phyloP scores from a whole-genome alignment of 2,888 invertebrate genomes.

The Drosophila austrosaltans region DNA sequence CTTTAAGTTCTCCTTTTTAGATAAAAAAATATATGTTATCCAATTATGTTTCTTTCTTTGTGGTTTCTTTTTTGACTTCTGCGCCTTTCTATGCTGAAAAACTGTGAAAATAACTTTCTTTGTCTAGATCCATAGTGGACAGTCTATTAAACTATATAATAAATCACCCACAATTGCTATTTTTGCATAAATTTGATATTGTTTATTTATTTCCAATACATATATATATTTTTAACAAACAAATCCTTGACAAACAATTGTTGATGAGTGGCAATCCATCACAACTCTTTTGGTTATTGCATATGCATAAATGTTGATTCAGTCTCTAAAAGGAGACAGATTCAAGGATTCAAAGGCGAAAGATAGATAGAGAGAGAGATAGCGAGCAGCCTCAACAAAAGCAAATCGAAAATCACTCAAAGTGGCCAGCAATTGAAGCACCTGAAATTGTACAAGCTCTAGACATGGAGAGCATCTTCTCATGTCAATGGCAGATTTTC shows the following conservation, averaged over 20 bases:
- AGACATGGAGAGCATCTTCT: conserved; percentile 16
- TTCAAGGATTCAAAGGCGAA: background rate
- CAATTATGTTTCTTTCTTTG: too few relatives aligned
- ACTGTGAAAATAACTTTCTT: too few relatives aligned
- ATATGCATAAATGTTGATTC: background rate
- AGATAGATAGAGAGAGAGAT: too few relatives aligned
- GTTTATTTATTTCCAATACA: too few relatives aligned
- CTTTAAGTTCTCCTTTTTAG: too few relatives aligned
- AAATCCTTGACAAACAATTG: background rate
- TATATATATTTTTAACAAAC: background rate
- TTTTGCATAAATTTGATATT: too few relatives aligned
- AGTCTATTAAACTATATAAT: too few relatives aligned
- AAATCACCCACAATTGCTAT: too few relatives aligned
- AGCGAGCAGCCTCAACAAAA: background rate
- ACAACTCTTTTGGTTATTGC: background rate
- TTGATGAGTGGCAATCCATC: background rate
- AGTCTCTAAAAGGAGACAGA: background rate
- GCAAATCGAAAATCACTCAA: conserved; percentile 13
- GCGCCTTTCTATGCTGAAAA: too few relatives aligned
- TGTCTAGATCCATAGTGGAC: too few relatives aligned
- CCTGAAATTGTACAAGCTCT: conserved; percentile 22
- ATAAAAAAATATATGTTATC: too few relatives aligned
- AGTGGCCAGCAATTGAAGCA: conserved; percentile 19
- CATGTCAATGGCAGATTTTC: conserved; percentile 33
- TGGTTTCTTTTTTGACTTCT: too few relatives aligned